Evolutionary conservation across 2,113 vertebrate genomes (phyloP).

Genomic region (Ciconia boyciana): DNA sequence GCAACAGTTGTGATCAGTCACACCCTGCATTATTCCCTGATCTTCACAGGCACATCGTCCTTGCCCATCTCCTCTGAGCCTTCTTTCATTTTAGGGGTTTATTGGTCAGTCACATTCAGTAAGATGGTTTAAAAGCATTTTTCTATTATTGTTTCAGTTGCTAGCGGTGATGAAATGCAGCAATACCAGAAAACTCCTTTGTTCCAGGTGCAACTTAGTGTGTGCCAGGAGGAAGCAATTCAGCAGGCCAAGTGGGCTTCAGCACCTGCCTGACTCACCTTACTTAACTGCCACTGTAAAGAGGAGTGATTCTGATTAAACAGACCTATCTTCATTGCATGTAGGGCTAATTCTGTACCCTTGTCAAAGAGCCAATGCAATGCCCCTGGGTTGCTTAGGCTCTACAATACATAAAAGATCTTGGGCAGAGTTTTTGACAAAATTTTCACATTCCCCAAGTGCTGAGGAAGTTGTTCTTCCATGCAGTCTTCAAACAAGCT

Average conservation of each 20-base stretch:
- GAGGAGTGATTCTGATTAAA: background rate
- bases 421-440: background rate
- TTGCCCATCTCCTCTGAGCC: background rate
- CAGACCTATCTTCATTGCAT: background rate
- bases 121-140: background rate
- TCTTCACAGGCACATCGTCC: background rate
- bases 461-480: background rate
- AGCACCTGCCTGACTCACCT: background rate
- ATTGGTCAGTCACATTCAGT: background rate
- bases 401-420: background rate
- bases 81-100: background rate
- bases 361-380: background rate
- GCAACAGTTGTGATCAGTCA: background rate
- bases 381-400: background rate
- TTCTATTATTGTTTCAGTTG: background rate
- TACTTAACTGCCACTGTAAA: background rate
- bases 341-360: background rate
- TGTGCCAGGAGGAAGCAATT: background rate
- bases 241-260: background rate
- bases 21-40: background rate
- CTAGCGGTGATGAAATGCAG: background rate
- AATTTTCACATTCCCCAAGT: background rate
- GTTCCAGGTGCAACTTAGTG: background rate
- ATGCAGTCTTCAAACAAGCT: constrained; percentile 25
- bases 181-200: background rate